Evolutionary conservation across 2,797 vertebrate genomes (phyloP).

Genomic region (Coendou prehensilis): DNA sequence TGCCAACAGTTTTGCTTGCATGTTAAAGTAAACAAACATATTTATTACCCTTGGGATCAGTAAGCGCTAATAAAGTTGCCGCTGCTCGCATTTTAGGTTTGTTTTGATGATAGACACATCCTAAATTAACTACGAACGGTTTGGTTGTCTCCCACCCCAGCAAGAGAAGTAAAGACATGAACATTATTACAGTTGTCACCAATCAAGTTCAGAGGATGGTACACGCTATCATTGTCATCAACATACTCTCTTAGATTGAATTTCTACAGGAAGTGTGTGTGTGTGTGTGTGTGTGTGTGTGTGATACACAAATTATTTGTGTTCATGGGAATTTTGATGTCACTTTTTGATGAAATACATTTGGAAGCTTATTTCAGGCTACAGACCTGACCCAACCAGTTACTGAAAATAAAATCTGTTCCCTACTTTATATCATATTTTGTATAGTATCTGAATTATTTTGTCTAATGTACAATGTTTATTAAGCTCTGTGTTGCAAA

Average conservation of each 20-base stretch:
- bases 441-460: not conserved
- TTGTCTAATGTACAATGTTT: not conserved
- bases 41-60: constrained; percentile 89
- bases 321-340: not conserved
- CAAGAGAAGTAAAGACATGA: constrained; percentile 46
- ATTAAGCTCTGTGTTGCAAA: not conserved
- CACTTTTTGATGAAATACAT: constrained; percentile 37
- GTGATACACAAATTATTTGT: not conserved
- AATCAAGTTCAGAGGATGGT: constrained; percentile 57
- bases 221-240: constrained; percentile 6
- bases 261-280: not conserved
- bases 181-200: constrained; percentile 3
- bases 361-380: constrained; percentile 59
- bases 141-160: constrained; percentile 69
- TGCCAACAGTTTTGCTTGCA: constrained; percentile 82
- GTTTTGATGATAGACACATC: constrained; percentile 77
- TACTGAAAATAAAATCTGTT: not conserved
- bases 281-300: too few relatives aligned
- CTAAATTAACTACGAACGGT: constrained; percentile 75
- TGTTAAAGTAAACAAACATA: constrained; percentile 87
- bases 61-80: constrained; percentile 89
- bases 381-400: not conserved
- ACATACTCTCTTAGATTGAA: not conserved
- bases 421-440: not conserved
- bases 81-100: constrained; percentile 85